Evolutionary conservation across 2,888 invertebrate species (phyloP), one percentile per base, ranked within the genome.

Genomic region (Acanthoscelides obtectus): DNA sequence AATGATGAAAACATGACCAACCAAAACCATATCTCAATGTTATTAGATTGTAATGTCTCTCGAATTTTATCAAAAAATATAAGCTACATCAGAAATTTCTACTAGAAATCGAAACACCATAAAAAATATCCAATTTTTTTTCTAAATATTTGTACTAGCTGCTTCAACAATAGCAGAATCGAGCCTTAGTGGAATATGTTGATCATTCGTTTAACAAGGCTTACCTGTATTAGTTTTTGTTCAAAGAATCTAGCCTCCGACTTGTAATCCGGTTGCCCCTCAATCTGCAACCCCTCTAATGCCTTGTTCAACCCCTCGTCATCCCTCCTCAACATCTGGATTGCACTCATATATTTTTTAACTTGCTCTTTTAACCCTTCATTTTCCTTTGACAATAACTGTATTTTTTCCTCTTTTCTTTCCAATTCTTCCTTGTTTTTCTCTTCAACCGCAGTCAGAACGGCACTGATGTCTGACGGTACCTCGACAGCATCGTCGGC

Each of bases 281-380:
- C 86, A 19, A 82, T 78, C 66, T 83, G 81, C 69, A 84, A 75
- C 22, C 79, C 81, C 66, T 84, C 83, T 64, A 85, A 77, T 63
- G 81, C 80, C 71, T 81, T 82, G 69, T 83, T 81, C 22, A 84
- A 76, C 66, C 86, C 84, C 74, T 83, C 83, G 76, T 87, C 79
- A 71, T 82, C 80, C 63, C 77, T 87, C 81, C 91, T 90, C 78
- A 96, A 86, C 88, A 95, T 90, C 87, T 95, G 94, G 64, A 96
- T 93, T n/a, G 96, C 96, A 70, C 93, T 92, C 77, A 96, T 92
- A 84, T 96, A 96, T 80, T 94, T 94, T 78, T 93, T 90, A 72
- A 96, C 84, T 82, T 96, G 96, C 79, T 94, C 93, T 81, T 95
- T 93, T 77, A 96, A 86, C 76, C 92, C 87, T 75, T 93, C 93